phyloP scores from a whole-genome alignment of 2,797 vertebrate genomes.

The Sardinella longiceps region DNA sequence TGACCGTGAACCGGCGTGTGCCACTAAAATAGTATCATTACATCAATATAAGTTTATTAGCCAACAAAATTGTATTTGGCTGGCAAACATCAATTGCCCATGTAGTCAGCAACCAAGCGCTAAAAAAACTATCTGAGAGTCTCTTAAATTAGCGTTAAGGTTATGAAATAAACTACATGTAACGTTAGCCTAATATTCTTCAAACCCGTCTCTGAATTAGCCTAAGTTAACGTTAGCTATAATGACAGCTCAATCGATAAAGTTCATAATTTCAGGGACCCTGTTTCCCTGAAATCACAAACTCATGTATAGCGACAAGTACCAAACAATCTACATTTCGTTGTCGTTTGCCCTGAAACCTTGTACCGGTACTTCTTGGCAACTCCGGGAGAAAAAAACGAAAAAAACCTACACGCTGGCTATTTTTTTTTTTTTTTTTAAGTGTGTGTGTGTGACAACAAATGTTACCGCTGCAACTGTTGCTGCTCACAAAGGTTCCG shows the following conservation, averaged over 20 bases:
- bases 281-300: background rate
- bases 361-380: background rate
- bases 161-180: background rate
- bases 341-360: background rate
- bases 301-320: background rate
- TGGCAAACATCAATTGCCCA: background rate
- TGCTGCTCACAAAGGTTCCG: background rate
- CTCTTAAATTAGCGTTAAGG: background rate
- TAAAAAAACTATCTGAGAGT: background rate
- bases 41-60: background rate
- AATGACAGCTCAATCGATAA: background rate
- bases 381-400: conserved; percentile 28
- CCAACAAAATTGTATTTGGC: background rate
- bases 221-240: background rate
- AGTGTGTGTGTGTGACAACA: background rate
- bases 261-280: background rate
- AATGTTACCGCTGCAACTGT: conserved; percentile 49
- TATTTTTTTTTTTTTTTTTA: conserved; percentile 47
- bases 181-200: no score
- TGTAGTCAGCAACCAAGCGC: background rate
- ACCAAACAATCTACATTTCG: background rate
- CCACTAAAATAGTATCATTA: background rate
- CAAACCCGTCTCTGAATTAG: background rate
- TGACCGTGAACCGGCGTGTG: background rate
- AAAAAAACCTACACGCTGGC: conserved; percentile 56